Percentiles rank a stretch among this genome's conserved stretches.
Conservation (phyloP, 2,113 vertebrate genomes). For the Bubalus kerabau region DNA sequence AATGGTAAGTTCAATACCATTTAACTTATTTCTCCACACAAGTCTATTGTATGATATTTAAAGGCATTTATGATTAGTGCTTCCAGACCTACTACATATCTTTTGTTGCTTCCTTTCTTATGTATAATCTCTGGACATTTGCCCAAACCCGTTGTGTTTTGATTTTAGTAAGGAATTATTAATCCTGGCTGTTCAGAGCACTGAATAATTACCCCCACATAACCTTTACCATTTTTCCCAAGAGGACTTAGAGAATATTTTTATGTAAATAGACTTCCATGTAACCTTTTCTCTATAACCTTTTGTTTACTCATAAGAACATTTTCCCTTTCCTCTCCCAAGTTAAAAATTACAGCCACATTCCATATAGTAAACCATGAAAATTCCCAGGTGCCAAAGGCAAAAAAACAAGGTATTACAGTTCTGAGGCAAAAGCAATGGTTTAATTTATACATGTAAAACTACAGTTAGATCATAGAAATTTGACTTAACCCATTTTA, state of each 20-base stretch:
- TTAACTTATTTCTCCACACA: not conserved
- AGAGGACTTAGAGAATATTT: not conserved
- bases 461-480: not conserved
- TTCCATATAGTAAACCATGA: not conserved
- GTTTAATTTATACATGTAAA: not conserved
- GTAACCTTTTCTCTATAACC: constrained; percentile 19
- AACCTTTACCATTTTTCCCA: constrained; percentile 24
- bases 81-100: not conserved
- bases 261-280: not conserved
- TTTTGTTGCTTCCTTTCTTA: not conserved
- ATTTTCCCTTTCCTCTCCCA: constrained; percentile 20
- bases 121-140: not conserved
- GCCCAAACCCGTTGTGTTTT: not conserved
- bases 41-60: not conserved
- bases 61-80: not conserved
- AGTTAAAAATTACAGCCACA: constrained; percentile 23
- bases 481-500: not conserved
- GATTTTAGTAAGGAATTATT: not conserved
- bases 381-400: not conserved
- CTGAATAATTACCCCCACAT: not conserved
- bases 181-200: not conserved
- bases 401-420: not conserved
- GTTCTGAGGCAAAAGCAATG: not conserved
- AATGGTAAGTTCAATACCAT: not conserved
- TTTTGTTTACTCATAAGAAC: constrained; percentile 23